Evolutionary conservation across 2,113 vertebrate genomes (phyloP).

Genomic region (Microcebus lehilahytsara): DNA sequence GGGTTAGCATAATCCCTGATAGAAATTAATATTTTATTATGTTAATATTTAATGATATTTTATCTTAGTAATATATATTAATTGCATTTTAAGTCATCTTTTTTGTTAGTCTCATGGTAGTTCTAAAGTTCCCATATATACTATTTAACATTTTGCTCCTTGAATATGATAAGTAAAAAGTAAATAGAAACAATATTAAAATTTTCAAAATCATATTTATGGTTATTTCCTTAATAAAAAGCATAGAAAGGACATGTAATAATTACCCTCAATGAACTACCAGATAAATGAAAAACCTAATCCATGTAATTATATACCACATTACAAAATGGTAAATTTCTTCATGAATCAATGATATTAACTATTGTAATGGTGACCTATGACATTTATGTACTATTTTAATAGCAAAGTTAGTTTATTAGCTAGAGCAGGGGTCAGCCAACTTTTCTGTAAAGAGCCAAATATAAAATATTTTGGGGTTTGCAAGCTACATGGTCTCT

Average conservation of each 20-base stretch:
- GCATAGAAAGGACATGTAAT: not conserved
- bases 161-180: not conserved
- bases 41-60: slow-evolving; percentile 52
- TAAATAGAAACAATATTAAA: not conserved
- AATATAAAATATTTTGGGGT: not conserved
- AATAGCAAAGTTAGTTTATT: not conserved
- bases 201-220: not conserved
- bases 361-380: not conserved
- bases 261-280: not conserved
- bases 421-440: not conserved
- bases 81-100: not conserved
- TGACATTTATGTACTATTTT: not conserved
- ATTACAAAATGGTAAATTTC: not conserved
- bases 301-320: not conserved
- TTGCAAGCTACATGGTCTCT: not conserved
- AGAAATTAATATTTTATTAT: slow-evolving; percentile 35
- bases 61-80: slow-evolving; percentile 10
- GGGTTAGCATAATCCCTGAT: not conserved
- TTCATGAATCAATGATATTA: not conserved
- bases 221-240: not conserved
- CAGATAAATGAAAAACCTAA: not conserved
- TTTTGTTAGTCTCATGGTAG: not conserved
- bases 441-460: not conserved
- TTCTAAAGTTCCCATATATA: not conserved
- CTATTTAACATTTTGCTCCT: not conserved